phyloP scores from a whole-genome alignment of 2,888 invertebrate genomes.

The Limnephilus marmoratus region DNA sequence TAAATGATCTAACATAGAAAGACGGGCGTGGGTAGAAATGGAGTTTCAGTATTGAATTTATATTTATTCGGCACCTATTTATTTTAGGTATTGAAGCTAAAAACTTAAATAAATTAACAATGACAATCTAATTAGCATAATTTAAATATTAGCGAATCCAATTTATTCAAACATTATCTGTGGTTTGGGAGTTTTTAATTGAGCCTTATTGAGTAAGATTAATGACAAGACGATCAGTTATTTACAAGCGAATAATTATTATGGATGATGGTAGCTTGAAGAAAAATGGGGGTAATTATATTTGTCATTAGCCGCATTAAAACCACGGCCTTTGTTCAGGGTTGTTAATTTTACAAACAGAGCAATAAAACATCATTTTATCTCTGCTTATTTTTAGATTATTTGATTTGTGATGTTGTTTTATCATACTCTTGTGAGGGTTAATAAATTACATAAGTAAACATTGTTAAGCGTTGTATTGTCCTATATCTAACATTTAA shows the following conservation, averaged over 20 bases:
- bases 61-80: no score
- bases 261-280: background rate
- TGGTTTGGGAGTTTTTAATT: background rate
- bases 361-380: background rate
- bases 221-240: background rate
- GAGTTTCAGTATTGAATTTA: no score
- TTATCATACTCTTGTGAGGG: background rate
- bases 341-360: background rate
- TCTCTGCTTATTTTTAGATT: background rate
- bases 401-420: background rate
- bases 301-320: background rate
- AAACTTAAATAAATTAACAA: background rate
- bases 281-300: background rate
- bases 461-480: background rate
- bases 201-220: background rate
- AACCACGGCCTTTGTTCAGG: background rate
- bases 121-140: background rate
- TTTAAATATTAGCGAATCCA: background rate
- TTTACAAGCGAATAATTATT: slow-evolving; percentile 18
- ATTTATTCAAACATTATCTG: background rate
- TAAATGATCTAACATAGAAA: no score
- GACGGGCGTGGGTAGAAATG: no score
- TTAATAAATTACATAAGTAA: background rate
- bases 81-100: no score
- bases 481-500: no score